Evolutionary conservation across 2,888 invertebrate species (phyloP).

Genomic region (Allophyes oxyacanthae): DNA sequence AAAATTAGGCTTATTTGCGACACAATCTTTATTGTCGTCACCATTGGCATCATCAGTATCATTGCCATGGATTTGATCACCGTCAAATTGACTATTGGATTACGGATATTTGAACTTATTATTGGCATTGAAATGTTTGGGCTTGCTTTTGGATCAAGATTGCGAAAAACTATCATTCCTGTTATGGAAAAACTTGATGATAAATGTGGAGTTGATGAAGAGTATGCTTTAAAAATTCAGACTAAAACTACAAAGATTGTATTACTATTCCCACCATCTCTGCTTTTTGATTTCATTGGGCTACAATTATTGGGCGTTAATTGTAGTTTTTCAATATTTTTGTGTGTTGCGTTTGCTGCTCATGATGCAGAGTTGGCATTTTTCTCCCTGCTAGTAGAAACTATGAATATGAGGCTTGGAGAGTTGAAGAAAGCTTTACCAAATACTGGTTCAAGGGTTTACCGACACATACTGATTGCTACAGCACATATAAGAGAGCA

Average conservation of each 20-base stretch:
- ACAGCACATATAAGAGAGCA: conserved; percentile 70
- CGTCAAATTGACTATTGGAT: conserved; percentile 17
- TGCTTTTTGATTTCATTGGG: conserved; percentile 63
- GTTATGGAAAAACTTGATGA: conserved; percentile 66
- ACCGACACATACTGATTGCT: conserved; percentile 69
- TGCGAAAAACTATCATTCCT: conserved; percentile 50
- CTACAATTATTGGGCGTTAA: conserved; percentile 47
- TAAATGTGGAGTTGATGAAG: conserved; percentile 61
- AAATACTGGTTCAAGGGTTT: conserved; percentile 65
- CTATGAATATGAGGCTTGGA: conserved; percentile 68
- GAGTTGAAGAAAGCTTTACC: conserved; percentile 56
- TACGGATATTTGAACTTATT: conserved; percentile 46
- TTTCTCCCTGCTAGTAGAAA: conserved; percentile 66
- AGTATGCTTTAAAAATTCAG: conserved; percentile 48
- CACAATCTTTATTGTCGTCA: conserved; percentile 44
- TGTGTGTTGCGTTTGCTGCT: conserved; percentile 65
- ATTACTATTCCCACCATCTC: conserved; percentile 49
- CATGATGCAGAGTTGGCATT: conserved; percentile 74
- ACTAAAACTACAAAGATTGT: conserved; percentile 38
- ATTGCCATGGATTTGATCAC: conserved; percentile 55
- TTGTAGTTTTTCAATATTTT: conserved; percentile 46
- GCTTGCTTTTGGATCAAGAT: conserved; percentile 54
- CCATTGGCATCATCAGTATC: conserved; percentile 34
- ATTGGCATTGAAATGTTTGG: conserved; percentile 56
- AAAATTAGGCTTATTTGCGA: conserved; percentile 59